These are phyloP conservation scores for Heterotilapia buettikoferi DNA, from an alignment of 2,113 vertebrate species.

Conservation along the genomic window DNA sequence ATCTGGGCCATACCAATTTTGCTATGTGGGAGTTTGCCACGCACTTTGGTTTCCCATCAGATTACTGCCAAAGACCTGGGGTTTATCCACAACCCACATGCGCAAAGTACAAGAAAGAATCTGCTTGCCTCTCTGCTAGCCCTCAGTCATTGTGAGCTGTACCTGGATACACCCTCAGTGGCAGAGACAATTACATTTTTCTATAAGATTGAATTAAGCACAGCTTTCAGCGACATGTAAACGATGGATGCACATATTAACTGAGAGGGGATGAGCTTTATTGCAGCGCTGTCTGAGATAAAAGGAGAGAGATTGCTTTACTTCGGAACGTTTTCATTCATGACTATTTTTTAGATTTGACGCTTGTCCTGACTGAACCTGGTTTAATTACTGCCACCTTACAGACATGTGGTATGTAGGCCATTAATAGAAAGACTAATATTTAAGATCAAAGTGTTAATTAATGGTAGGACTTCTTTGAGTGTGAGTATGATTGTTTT, in stretches of 20 bases:
- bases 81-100: background rate
- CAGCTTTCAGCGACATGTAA: background rate
- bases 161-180: background rate
- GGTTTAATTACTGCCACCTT: background rate
- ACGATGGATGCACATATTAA: background rate
- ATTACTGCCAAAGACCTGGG: background rate
- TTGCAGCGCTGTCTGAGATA: background rate
- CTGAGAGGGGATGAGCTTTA: background rate
- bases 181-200: background rate
- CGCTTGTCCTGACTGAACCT: background rate
- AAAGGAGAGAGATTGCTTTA: background rate
- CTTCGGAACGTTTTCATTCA: background rate
- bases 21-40: background rate
- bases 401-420: background rate
- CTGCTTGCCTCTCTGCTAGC: background rate
- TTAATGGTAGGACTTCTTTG: background rate
- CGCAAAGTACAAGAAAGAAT: background rate
- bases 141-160: background rate
- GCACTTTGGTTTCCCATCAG: background rate
- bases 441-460: background rate
- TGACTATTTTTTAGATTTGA: background rate
- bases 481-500: background rate
- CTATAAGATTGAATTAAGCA: background rate
- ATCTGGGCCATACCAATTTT: background rate
- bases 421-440: background rate